phyloP scores from a whole-genome alignment of 2,797 vertebrate species.

The Sebastes wilsoni region DNA sequence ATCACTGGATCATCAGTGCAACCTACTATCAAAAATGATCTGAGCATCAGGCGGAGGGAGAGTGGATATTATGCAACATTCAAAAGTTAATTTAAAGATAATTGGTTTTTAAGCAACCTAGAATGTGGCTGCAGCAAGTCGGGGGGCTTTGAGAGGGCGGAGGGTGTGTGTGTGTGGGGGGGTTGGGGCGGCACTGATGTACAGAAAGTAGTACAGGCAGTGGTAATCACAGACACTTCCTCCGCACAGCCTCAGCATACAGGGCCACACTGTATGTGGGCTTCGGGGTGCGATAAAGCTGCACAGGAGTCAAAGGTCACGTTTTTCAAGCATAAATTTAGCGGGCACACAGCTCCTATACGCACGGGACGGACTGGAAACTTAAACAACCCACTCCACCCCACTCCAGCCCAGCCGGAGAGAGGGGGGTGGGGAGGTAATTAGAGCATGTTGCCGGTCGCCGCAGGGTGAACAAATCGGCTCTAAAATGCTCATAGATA shows the following conservation, averaged over 20 bases:
- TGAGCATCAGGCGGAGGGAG: neutral
- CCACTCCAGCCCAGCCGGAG: slow-evolving; percentile 27
- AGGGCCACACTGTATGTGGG: slow-evolving; percentile 77
- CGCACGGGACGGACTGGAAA: slow-evolving; percentile 70
- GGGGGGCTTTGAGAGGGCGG: slow-evolving; percentile 3
- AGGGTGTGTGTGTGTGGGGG: neutral
- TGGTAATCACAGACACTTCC: slow-evolving; percentile 79
- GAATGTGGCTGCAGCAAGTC: slow-evolving; percentile 42
- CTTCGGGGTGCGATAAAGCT: slow-evolving; percentile 82
- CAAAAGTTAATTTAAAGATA: slow-evolving; percentile 7
- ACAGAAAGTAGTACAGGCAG: slow-evolving; percentile 64
- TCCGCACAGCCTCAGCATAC: slow-evolving; percentile 62
- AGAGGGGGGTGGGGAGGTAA: slow-evolving; percentile 74
- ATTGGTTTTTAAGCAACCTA: slow-evolving; percentile 14
- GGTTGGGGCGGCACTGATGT: slow-evolving; percentile 22
- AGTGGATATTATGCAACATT: neutral
- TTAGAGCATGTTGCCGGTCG: slow-evolving; percentile 85
- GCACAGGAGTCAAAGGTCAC: slow-evolving; percentile 79
- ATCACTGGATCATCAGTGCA: slow-evolving; percentile 35
- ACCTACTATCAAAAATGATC: neutral
- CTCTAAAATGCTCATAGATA: slow-evolving; percentile 84
- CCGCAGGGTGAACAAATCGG: slow-evolving; percentile 84
- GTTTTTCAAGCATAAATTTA: slow-evolving; percentile 86
- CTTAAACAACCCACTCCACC: slow-evolving; percentile 70
- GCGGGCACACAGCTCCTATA: slow-evolving; percentile 61